Evolutionary conservation across 2,888 invertebrate species (phyloP), one percentile per base, ranked within the genome.

Genomic region (Chalcis sispes): DNA sequence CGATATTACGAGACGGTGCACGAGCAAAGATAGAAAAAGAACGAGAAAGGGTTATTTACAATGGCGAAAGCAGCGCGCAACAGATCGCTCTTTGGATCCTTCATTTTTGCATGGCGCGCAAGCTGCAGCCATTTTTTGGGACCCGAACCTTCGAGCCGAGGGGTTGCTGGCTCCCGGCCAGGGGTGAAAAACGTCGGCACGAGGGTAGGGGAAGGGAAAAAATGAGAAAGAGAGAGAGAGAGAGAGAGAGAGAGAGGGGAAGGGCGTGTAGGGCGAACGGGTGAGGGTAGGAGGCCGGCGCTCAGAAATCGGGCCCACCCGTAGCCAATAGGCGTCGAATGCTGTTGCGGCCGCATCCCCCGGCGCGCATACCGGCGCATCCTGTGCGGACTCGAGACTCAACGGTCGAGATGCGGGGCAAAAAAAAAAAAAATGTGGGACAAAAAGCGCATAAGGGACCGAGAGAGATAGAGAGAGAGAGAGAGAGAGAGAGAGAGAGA

Each of bases 401-500:
- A n/a, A n/a, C n/a, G n/a, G n/a, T n/a, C n/a, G n/a, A n/a, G n/a
- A 27, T n/a, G 20, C 36, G 13, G 29, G 15, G 42, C 15, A 36
- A 10, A 36, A 36, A 36, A 10, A 10, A 36, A 36, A 36, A 10
- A 7, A 36, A 36, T 36, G 36, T 7, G 10, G 36, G 36, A 10
- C 4, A 36, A 36, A 36, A 10, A 58, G 4, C 32, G 25, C 15
- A 58, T 20, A 15, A 1, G 3, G 5, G 7, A 15, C 13, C 18
- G 48, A 18, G 15, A 23, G 36, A 62, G 42, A 46, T 50, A 59
- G 36, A 13, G 13, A 25, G n/a, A 59, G 36, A 59, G 69, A 67
- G 65, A 72, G 76, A 3, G 74, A 65, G 59, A 74, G 78, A 67
- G 75, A 56, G 46, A 65, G 75, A 79, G 79, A 81, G 79, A 81